Evolutionary conservation across 2,888 invertebrate species (phyloP).

Genomic region (Isotomurus palustris): DNA sequence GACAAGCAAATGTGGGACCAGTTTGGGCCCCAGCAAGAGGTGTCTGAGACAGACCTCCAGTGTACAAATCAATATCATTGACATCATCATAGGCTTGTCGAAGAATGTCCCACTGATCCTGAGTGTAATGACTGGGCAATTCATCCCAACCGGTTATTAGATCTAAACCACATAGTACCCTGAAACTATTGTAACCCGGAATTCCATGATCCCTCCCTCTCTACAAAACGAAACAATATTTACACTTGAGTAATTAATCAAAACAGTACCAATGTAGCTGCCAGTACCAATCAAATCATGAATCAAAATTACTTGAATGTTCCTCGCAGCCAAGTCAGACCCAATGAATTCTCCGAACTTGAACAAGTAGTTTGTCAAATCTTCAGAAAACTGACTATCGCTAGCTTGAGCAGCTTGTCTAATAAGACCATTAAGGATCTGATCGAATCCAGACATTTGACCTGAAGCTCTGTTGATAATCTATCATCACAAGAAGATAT

Average conservation of each 20-base stretch:
- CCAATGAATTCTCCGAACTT: conserved; percentile 18
- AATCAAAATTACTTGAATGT: conserved; percentile 28
- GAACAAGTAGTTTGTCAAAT: conserved; percentile 46
- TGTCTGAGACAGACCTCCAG: conserved; percentile 30
- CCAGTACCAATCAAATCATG: not conserved
- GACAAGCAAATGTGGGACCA: conserved; percentile 41
- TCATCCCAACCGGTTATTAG: conserved; percentile 6
- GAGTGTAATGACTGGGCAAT: conserved; percentile 5
- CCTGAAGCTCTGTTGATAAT: no score
- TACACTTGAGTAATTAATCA: not conserved
- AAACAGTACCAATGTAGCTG: not conserved
- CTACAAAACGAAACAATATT: not conserved
- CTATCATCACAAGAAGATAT: no score
- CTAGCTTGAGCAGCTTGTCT: conserved; percentile 46
- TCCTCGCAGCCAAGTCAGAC: conserved; percentile 39
- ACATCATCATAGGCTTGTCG: conserved; percentile 13
- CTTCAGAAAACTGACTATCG: conserved; percentile 47
- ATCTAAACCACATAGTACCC: conserved; percentile 37
- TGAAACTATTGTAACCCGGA: conserved; percentile 48
- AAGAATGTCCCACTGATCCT: conserved; percentile 17
- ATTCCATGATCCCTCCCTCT: conserved; percentile 48
- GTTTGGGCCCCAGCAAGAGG: conserved; percentile 21
- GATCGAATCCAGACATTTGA: conserved; percentile 28
- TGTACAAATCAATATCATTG: conserved; percentile 38
- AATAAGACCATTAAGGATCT: conserved; percentile 46